Conservation (phyloP, 2,113 vertebrate species). For the Platichthys stellatus region DNA sequence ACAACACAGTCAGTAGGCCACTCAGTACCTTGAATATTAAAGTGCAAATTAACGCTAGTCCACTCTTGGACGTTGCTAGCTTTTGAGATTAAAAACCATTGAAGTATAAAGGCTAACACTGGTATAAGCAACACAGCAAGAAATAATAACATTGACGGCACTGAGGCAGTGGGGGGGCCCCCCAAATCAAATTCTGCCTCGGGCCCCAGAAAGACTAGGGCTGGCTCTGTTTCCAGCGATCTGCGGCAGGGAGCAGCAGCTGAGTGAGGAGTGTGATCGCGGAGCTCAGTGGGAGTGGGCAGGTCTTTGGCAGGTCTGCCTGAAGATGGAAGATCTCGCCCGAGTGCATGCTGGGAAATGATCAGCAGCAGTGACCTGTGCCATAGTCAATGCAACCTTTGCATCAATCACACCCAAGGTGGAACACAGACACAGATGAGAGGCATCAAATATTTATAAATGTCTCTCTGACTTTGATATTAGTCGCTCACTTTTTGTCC, state of each 20-base stretch:
- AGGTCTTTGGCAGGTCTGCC: slow-evolving; percentile 68
- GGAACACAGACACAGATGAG: slow-evolving; percentile 45
- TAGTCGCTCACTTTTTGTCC: not conserved
- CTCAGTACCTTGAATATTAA: too few relatives aligned
- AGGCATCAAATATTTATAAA: slow-evolving; percentile 59
- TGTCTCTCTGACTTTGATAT: slow-evolving; percentile 38
- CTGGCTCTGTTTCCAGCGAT: slow-evolving; percentile 26
- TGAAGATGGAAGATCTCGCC: slow-evolving; percentile 59
- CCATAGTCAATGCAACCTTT: slow-evolving; percentile 54
- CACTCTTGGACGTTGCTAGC: too few relatives aligned
- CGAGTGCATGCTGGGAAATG: slow-evolving; percentile 69
- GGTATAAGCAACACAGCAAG: too few relatives aligned
- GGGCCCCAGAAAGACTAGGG: too few relatives aligned
- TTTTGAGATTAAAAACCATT: not conserved
- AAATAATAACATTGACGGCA: too few relatives aligned
- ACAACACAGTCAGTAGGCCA: too few relatives aligned
- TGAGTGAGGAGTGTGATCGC: slow-evolving; percentile 70
- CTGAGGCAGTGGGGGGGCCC: too few relatives aligned
- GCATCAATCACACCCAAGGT: slow-evolving; percentile 64
- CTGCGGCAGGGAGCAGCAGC: slow-evolving; percentile 60
- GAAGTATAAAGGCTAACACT: too few relatives aligned
- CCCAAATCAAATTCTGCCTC: too few relatives aligned
- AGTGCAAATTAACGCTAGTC: too few relatives aligned
- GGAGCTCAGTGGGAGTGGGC: slow-evolving; percentile 61
- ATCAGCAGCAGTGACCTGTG: slow-evolving; percentile 68